A percentile compares a stretch with the other conserved stretches of the same genome.
Conservation (phyloP, 2,888 invertebrate genomes). For the Caenorhabditis sp. region DNA sequence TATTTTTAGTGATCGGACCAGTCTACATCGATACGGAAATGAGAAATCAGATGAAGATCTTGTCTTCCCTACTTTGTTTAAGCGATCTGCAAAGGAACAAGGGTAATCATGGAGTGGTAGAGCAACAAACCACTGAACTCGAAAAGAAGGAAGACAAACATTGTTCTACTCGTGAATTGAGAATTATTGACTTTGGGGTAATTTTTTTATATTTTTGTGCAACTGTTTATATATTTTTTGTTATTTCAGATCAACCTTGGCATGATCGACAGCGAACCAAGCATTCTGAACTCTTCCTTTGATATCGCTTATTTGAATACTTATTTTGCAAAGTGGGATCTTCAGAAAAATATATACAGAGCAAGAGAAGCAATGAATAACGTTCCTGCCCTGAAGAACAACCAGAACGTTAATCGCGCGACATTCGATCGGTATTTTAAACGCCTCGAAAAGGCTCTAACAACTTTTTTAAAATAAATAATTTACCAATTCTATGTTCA, state of each 20-base stretch:
- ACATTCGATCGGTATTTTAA: constrained; percentile 49
- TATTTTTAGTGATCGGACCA: constrained; percentile 30
- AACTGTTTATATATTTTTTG: constrained; percentile 47
- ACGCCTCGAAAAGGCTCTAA: constrained; percentile 39
- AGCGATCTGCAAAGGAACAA: constrained; percentile 39
- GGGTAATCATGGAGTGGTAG: constrained; percentile 39
- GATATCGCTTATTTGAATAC: constrained; percentile 35
- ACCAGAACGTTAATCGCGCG: constrained; percentile 35
- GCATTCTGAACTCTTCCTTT: constrained; percentile 36
- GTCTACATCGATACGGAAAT: constrained; percentile 43
- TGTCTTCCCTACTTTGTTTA: constrained; percentile 35
- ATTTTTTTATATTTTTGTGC: constrained; percentile 46
- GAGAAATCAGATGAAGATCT: constrained; percentile 38
- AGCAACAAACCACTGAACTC: constrained; percentile 35
- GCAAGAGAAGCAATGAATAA: constrained; percentile 44
- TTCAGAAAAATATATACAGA: constrained; percentile 28
- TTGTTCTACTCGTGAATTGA: constrained; percentile 41
- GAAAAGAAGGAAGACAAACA: constrained; percentile 38
- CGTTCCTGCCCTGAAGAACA: constrained; percentile 37
- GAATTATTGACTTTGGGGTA: constrained; percentile 39
- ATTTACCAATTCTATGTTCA: constrained; percentile 16
- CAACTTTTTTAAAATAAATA: constrained; percentile 36
- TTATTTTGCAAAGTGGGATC: constrained; percentile 39
- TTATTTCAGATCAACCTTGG: constrained; percentile 51
- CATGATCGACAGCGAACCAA: constrained; percentile 42